Percentiles rank a stretch among this genome's conserved stretches.
These are phyloP conservation scores for Mycogona germanica DNA, from an alignment of 2,888 invertebrate genomes.

Conservation along the genomic window DNA sequence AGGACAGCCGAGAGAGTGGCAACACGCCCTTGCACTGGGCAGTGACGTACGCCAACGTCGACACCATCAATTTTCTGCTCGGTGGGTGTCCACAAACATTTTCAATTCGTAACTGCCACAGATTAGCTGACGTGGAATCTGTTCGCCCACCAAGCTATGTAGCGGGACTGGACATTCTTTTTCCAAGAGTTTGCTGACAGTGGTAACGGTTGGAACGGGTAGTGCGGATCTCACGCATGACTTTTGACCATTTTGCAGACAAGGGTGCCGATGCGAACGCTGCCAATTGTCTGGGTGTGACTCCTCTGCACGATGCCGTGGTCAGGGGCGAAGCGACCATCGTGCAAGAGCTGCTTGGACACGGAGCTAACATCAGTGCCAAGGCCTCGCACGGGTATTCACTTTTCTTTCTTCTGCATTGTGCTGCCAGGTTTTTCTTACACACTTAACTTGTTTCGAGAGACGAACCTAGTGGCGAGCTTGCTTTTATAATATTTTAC, in stretches of 20 bases:
- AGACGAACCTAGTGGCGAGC: too few species aligned
- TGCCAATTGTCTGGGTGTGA: constrained; percentile 45
- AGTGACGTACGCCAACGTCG: constrained; percentile 45
- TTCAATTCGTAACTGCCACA: too few species aligned
- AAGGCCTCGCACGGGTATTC: too few species aligned
- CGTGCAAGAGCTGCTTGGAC: constrained; percentile 41
- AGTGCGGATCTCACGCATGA: neutral
- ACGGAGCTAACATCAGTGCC: constrained; percentile 39
- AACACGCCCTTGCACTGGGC: constrained; percentile 54
- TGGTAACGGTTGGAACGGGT: neutral
- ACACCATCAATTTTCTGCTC: constrained; percentile 43
- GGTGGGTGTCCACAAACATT: too few species aligned
- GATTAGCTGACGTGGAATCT: constrained; percentile 11
- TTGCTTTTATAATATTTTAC: too few species aligned
- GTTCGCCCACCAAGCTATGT: neutral
- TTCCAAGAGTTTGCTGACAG: neutral
- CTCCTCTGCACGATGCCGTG: constrained; percentile 49
- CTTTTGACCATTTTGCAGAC: constrained; percentile 31
- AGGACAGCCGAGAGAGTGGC: constrained; percentile 44
- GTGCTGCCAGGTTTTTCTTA: too few species aligned
- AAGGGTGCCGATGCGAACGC: constrained; percentile 46
- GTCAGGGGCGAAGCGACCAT: constrained; percentile 42
- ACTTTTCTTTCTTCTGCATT: too few species aligned
- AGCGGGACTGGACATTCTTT: neutral
- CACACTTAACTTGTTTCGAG: too few species aligned